Evolutionary conservation across 2,797 vertebrate species (phyloP).

Genomic region (Enteromius treurensis): DNA sequence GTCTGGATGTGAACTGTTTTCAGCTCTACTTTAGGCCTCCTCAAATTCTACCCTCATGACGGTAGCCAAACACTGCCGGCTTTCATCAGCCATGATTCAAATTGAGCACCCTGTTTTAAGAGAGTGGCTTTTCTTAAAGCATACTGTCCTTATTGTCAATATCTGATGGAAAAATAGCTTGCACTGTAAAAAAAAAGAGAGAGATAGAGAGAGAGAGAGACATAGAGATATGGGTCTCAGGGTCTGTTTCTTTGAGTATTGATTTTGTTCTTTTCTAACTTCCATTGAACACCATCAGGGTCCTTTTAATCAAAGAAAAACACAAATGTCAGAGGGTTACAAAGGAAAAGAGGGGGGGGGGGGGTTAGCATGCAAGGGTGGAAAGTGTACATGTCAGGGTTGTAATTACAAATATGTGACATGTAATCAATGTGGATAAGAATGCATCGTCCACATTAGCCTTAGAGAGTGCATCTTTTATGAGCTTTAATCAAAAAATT

Average conservation of each 20-base stretch:
- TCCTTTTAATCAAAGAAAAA: conserved; percentile 47
- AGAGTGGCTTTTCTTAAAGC: conserved; percentile 22
- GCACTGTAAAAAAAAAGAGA: not conserved
- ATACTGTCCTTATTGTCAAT: conserved; percentile 31
- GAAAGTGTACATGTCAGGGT: conserved; percentile 2
- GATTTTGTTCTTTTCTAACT: conserved; percentile 47
- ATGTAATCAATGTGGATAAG: conserved; percentile 48
- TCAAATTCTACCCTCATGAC: conserved; percentile 18
- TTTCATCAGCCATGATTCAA: conserved; percentile 50
- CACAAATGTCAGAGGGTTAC: conserved; percentile 49
- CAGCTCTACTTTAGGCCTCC: conserved; percentile 1
- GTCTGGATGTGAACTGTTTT: conserved; percentile 35
- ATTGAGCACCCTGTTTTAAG: not conserved
- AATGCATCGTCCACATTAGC: conserved; percentile 48
- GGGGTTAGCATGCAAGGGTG: not conserved
- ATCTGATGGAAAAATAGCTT: conserved; percentile 41
- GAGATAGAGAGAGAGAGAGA: too few species aligned
- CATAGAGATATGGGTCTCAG: not conserved
- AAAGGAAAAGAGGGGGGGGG: not conserved
- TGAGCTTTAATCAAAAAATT: conserved; percentile 46
- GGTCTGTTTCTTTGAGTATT: conserved; percentile 31
- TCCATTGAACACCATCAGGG: conserved; percentile 45
- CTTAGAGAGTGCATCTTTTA: conserved; percentile 34
- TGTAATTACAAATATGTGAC: conserved; percentile 47
- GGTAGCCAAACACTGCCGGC: conserved; percentile 18